Evolutionary conservation across 1,140 invertebrate genomes (phyloP).

Genomic region (Eumaeus atala): DNA sequence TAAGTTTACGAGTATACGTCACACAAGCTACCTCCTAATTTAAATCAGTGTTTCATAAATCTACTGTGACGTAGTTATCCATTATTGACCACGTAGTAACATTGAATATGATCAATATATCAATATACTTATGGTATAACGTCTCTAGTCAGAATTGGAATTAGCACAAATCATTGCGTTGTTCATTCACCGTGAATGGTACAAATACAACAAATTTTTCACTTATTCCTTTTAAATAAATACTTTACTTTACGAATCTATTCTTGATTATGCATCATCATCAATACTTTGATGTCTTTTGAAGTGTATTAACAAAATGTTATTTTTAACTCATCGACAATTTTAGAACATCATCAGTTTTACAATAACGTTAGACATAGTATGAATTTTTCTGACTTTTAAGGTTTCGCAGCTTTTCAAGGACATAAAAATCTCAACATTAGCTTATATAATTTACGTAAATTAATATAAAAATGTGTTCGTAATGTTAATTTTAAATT

Average conservation of each 20-base stretch:
- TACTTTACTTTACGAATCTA: too few species aligned
- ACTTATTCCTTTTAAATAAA: not conserved
- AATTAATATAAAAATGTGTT: constrained; percentile 53
- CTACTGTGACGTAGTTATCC: constrained; percentile 38
- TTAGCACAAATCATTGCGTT: constrained; percentile 36
- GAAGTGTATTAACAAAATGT: not conserved
- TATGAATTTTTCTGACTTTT: constrained; percentile 15
- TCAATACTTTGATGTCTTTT: too few species aligned
- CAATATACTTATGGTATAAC: constrained; percentile 29
- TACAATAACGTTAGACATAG: not conserved
- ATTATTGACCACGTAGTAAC: constrained; percentile 39
- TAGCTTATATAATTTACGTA: constrained; percentile 11
- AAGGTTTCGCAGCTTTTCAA: constrained; percentile 65
- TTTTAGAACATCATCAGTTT: not conserved
- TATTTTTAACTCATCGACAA: not conserved
- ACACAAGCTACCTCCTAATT: constrained; percentile 69
- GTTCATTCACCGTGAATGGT: constrained; percentile 34
- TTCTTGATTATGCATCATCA: too few species aligned
- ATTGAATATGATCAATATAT: constrained; percentile 7
- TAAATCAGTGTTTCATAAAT: constrained; percentile 57
- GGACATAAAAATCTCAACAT: constrained; percentile 27
- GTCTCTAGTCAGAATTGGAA: constrained; percentile 69
- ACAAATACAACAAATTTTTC: constrained; percentile 9
- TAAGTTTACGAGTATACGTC: constrained; percentile 42
- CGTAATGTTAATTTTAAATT: constrained; percentile 54